Base-by-base conservation (phyloP, 2,797 vertebrate genomes). In the Gymnodraco acuticeps region DNA sequence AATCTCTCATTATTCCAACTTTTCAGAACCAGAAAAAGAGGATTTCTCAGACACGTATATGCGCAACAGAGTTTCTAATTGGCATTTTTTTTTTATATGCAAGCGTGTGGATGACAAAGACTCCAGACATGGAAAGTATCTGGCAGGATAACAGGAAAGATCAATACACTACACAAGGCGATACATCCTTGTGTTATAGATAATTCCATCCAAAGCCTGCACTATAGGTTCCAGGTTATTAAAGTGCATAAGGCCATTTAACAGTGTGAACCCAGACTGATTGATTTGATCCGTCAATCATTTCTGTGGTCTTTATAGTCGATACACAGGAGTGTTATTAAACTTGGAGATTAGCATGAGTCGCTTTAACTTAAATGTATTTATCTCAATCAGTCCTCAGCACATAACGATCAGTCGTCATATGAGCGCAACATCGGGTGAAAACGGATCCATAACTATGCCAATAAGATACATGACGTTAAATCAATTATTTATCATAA, bases 1-100 rank as follows among this genome's bases (percentile, higher is more conserved):
- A 47, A 68, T 38, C 31, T 50, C 54, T 71, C 41, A 52, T 70
- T 59, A 47, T 55, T 4, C 15, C 6, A 16, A 48, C 27, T 53
- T 53, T 74, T 52, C 45, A 50, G 38, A 64, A 33, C 20, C 23
- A 31, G 61, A 64, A 56, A 64, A 56, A 42, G 52, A 1, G 2
- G 15, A 54, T 41, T 64, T 20, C 47, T 62, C 47, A 45, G 46
- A 48, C 47, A 31, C 16, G 1, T 14, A 55, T 3, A 48, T n/a
- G 1, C 15, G 3, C n/a, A 55, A 41, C 33, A 1, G 3, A 38
- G 54, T 46, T 47, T 64, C 42, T 48, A 14, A 48, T 56, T 20
- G 33, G 14, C n/a, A 13, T 17, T 61, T 31, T 16, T 16, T 33
- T 51, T 15, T 20, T 17, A 48, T 16, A 46, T 5, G 41, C n/a